phyloP scores from a whole-genome alignment of 2,888 invertebrate species.

The Lordiphosa andalusiaca region DNA sequence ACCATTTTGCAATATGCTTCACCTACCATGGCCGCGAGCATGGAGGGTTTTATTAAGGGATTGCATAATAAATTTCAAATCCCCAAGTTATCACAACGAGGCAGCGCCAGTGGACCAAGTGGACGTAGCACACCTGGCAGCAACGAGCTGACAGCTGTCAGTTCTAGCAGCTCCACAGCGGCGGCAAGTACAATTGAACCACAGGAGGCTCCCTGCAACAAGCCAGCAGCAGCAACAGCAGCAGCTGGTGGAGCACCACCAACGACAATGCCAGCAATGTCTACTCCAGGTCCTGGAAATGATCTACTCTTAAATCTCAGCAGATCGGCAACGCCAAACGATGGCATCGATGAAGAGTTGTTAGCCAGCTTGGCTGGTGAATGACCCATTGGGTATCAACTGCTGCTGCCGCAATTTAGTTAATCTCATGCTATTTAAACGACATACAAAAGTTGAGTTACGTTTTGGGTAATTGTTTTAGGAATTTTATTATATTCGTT shows the following conservation, averaged over 20 bases:
- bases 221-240: conserved; percentile 10
- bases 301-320: conserved; percentile 40
- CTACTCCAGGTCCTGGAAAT: conserved; percentile 8
- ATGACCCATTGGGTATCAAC: conserved; percentile 78
- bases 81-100: conserved; percentile 87
- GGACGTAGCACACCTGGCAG: conserved; percentile 25
- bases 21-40: conserved; percentile 82
- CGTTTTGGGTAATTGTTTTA: background rate
- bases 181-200: conserved; percentile 18
- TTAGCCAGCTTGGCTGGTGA: conserved; percentile 67
- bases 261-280: conserved; percentile 1
- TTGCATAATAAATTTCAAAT: conserved; percentile 92
- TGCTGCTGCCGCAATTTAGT: conserved; percentile 22
- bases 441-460: conserved; percentile 7
- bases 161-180: conserved; percentile 15
- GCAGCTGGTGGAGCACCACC: conserved; percentile 5
- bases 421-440: conserved; percentile 11
- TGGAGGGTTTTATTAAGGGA: conserved; percentile 89
- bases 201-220: conserved; percentile 13
- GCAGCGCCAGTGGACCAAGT: conserved; percentile 16
- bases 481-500: too few species aligned
- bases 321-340: conserved; percentile 29
- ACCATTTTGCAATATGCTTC: conserved; percentile 83
- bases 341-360: conserved; percentile 63
- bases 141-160: conserved; percentile 30